Percentiles rank a stretch among this genome's conserved stretches.
Evolutionary conservation across 2,888 invertebrate species (phyloP).

Genomic region (Alitta virens): DNA sequence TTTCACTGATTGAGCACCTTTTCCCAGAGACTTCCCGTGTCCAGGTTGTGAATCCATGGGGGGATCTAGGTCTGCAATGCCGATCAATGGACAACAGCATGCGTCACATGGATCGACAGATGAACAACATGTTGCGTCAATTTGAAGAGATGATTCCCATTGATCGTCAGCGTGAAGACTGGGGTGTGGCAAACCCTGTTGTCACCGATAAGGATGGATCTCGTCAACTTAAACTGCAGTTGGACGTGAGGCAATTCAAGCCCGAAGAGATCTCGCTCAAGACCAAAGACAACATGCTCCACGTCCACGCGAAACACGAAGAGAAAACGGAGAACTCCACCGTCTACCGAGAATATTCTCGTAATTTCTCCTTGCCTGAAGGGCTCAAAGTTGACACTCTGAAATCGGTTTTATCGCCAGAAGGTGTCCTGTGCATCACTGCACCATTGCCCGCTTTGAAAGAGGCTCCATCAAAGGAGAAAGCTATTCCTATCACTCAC

Average conservation of each 20-base stretch:
- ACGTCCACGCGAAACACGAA: conserved; percentile 53
- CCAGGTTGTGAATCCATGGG: conserved; percentile 6
- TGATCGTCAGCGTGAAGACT: not conserved
- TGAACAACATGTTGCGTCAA: conserved; percentile 7
- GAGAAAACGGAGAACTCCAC: conserved; percentile 49
- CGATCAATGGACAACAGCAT: conserved; percentile 7
- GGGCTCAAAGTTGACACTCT: conserved; percentile 93
- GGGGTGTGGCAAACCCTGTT: conserved; percentile 41
- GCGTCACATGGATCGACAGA: conserved; percentile 10
- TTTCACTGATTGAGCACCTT: too few relatives aligned
- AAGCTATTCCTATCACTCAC: too few relatives aligned
- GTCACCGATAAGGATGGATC: conserved; percentile 49
- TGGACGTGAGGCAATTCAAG: conserved; percentile 43
- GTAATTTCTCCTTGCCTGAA: conserved; percentile 55
- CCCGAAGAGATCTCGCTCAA: conserved; percentile 54
- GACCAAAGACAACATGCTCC: conserved; percentile 52
- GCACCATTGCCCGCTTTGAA: conserved; percentile 85
- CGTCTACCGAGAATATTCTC: conserved; percentile 53
- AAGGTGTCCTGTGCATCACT: conserved; percentile 94
- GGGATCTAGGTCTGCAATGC: conserved; percentile 6
- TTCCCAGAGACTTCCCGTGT: too few relatives aligned
- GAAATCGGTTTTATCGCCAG: conserved; percentile 91
- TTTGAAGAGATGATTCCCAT: conserved; percentile 3
- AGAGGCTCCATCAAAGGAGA: too few relatives aligned
- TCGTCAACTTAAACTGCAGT: conserved; percentile 59